Evolutionary conservation across 2,113 vertebrate species (phyloP).

Genomic region (Erythrocebus patas): DNA sequence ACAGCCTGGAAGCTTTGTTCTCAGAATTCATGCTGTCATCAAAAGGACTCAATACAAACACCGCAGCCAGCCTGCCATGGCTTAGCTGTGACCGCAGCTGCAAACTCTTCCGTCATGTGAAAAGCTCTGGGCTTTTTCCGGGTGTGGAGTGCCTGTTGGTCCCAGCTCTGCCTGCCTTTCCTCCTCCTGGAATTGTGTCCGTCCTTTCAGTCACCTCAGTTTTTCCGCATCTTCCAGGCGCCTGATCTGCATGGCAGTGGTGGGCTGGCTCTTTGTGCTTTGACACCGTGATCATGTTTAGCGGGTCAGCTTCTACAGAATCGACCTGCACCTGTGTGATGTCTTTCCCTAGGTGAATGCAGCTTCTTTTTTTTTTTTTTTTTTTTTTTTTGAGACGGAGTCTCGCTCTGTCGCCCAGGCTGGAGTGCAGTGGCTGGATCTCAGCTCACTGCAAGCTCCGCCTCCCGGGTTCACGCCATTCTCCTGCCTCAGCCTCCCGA

Average conservation of each 20-base stretch:
- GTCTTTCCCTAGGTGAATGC: neutral
- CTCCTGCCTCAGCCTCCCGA: no score
- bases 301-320: accelerated
- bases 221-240: accelerated
- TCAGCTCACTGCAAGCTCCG: no score
- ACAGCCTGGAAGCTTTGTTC: constrained; percentile 45
- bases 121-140: neutral
- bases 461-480: no score
- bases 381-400: no score
- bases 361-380: no score
- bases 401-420: no score
- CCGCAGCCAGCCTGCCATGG: neutral
- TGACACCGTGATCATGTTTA: accelerated
- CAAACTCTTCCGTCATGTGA: neutral
- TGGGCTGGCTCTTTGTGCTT: neutral
- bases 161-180: neutral
- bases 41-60: constrained; percentile 1
- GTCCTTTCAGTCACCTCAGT: accelerated
- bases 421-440: no score
- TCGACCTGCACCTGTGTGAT: accelerated
- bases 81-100: neutral
- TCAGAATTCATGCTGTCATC: constrained; percentile 54
- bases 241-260: accelerated
- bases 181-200: neutral
- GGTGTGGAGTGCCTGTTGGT: neutral